Base-by-base conservation (phyloP, 2,797 vertebrate species). In the Arremon brunneinucha region DNA sequence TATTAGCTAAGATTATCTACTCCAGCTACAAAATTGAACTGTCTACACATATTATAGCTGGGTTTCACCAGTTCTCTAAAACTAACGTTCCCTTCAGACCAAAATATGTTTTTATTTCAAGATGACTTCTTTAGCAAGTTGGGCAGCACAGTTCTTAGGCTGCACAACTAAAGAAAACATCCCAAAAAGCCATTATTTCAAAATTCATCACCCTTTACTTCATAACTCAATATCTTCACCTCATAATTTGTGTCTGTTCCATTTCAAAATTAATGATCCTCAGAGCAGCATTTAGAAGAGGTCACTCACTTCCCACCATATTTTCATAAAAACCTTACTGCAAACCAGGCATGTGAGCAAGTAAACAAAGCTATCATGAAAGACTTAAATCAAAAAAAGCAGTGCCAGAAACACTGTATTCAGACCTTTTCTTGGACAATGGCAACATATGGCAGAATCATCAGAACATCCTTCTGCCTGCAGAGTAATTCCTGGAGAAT, bases 351-450 rank as follows among this genome's bases (percentile, higher is more conserved):
- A 44, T 14, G 2, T 7, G 11, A 65, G 43, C 46, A 77, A 34
- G 8, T 27, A 75, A 47, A 39, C 34, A 50, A 74, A 43, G 4
- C 1, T 6, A 65, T 4, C 21, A 80, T 13, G 34, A 37, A 52
- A 76, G 2, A 49, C 2, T 23, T 1, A 6, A 4, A 35, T 41
- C 44, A 52, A 64, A 32, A 15, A 39, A 50, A 62, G 12, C 14
- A 89, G 26, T 5, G 74, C 6, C 46, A 92, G 34, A 90, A 71
- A 63, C 14, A 47, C 17, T 9, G 17, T 22, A 85, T 28, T 60
- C 92, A 71, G 75, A 99, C 99, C 99, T 99, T 99, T 98, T 99
- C 99, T 93, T 99, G 99, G 64, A 99, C 99, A 96, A 99, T 98
- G 4, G 99, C 99, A 63, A 99, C 98, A 80, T 99, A 99, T 0